Percentiles rank a stretch among this genome's conserved stretches.
Evolutionary conservation across 1,140 invertebrate species (phyloP).

Genomic region (Apis laboriosa): DNA sequence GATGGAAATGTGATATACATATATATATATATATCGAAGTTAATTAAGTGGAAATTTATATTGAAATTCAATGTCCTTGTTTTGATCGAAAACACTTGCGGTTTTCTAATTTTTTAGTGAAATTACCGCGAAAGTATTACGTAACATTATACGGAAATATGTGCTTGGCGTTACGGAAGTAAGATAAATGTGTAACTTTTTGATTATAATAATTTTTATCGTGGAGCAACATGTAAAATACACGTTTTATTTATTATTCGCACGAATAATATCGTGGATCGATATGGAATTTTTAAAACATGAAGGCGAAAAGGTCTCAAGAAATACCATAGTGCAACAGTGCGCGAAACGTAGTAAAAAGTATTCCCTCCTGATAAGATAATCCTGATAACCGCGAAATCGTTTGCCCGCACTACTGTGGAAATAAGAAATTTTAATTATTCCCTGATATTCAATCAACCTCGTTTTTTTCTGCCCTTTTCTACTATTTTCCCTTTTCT

Average conservation of each 20-base stretch:
- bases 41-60: neutral
- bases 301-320: neutral
- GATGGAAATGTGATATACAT: too few relatives aligned
- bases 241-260: neutral
- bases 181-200: too few relatives aligned
- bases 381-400: neutral
- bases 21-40: too few relatives aligned
- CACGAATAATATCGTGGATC: too few relatives aligned
- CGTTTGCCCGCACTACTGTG: conserved; percentile 7
- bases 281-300: neutral
- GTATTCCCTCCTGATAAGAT: conserved; percentile 18
- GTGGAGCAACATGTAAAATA: too few relatives aligned
- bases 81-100: too few relatives aligned
- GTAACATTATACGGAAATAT: too few relatives aligned
- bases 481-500: neutral
- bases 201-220: too few relatives aligned
- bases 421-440: neutral
- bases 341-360: neutral
- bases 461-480: neutral
- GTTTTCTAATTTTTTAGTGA: too few relatives aligned
- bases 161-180: too few relatives aligned
- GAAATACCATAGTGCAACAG: neutral
- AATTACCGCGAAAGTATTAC: too few relatives aligned
- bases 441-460: neutral
- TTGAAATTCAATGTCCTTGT: neutral